Evolutionary conservation across 2,113 vertebrate genomes (phyloP).

Genomic region (Axis porcinus): DNA sequence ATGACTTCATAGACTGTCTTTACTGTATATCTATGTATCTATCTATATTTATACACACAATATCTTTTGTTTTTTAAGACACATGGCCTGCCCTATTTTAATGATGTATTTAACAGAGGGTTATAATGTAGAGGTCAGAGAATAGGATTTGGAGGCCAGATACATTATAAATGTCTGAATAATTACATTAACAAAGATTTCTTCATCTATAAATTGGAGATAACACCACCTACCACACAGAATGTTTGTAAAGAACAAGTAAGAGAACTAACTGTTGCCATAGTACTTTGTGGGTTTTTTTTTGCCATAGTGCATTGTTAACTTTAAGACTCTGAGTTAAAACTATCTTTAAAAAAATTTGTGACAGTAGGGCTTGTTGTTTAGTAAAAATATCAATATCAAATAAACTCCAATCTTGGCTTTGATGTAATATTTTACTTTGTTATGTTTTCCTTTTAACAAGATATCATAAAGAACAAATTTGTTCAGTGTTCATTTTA

Average conservation of each 20-base stretch:
- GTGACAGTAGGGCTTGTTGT: background rate
- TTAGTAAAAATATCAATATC: constrained; percentile 17
- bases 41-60: background rate
- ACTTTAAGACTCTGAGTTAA: background rate
- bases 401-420: constrained; percentile 17
- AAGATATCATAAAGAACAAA: background rate
- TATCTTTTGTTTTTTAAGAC: background rate
- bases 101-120: background rate
- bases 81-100: constrained; percentile 16
- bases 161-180: background rate
- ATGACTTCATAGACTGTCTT: constrained; percentile 3
- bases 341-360: background rate
- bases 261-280: background rate
- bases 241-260: background rate
- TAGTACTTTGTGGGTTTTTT: background rate
- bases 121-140: background rate
- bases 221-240: background rate
- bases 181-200: background rate
- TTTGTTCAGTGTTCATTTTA: constrained; percentile 23
- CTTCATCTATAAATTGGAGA: background rate
- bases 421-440: constrained; percentile 10
- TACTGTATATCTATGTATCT: background rate
- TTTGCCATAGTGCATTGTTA: background rate
- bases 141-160: background rate
- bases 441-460: constrained; percentile 5